Percentiles rank a stretch among this genome's conserved stretches.
Conservation (phyloP, 2,888 invertebrate species). For the Drosophila sordidula region DNA sequence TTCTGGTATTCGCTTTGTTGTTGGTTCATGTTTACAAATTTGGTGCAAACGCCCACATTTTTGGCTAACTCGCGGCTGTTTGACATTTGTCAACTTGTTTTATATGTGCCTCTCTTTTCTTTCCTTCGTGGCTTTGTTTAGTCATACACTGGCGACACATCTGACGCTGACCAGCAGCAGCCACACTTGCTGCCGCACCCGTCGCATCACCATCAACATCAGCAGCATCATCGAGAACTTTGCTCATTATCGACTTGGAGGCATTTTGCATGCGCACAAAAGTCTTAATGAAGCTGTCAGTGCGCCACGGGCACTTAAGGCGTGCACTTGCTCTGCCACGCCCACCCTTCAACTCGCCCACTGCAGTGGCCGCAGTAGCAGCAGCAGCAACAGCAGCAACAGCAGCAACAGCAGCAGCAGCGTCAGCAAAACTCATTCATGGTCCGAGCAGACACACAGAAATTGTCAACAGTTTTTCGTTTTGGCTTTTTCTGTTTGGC, state of each 20-base stretch:
- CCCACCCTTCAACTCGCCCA: conserved; percentile 25
- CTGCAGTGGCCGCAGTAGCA: neutral
- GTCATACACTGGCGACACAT: conserved; percentile 34
- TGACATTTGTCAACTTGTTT: conserved; percentile 72
- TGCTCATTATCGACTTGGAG: conserved; percentile 55
- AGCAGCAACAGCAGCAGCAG: neutral
- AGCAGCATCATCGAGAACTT: conserved; percentile 34
- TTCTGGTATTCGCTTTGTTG: conserved; percentile 17
- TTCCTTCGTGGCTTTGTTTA: conserved; percentile 49
- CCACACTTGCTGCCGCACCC: conserved; percentile 18
- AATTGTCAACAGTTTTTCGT: conserved; percentile 60
- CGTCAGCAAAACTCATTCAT: conserved; percentile 59
- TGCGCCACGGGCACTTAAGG: conserved; percentile 64
- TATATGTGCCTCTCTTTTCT: conserved; percentile 5
- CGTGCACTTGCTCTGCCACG: conserved; percentile 62
- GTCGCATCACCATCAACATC: conserved; percentile 2
- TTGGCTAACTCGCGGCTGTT: conserved; percentile 66
- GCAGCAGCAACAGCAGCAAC: too few species aligned
- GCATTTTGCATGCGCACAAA: conserved; percentile 34
- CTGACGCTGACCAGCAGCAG: conserved; percentile 34
- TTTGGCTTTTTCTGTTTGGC: conserved; percentile 52
- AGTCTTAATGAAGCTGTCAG: conserved; percentile 74
- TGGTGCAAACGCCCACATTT: conserved; percentile 49
- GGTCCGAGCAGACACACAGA: conserved; percentile 18
- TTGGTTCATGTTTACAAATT: conserved; percentile 56